phyloP scores from a whole-genome alignment of 2,888 invertebrate species.

The Drosophila demipolita region DNA sequence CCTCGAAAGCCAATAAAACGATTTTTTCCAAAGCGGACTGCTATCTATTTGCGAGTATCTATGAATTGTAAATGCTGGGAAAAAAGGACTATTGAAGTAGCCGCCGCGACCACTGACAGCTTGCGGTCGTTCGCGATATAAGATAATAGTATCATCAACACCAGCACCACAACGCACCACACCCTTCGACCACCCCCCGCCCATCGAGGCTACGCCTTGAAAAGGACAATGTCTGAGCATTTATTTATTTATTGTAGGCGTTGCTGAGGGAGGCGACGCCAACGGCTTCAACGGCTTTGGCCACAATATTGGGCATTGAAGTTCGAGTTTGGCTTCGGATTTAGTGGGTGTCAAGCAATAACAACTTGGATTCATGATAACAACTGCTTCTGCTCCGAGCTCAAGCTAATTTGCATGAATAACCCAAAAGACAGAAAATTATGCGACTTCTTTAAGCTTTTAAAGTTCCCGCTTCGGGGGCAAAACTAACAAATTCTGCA shows the following conservation, averaged over 20 bases:
- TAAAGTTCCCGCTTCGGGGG: constrained; percentile 29
- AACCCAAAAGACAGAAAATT: constrained; percentile 31
- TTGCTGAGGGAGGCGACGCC: constrained; percentile 47
- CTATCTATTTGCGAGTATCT: constrained; percentile 56
- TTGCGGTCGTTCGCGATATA: constrained; percentile 70
- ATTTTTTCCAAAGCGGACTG: constrained; percentile 67
- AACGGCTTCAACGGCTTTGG: constrained; percentile 56
- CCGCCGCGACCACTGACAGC: constrained; percentile 66
- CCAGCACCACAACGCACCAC: constrained; percentile 44
- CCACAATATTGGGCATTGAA: constrained; percentile 36
- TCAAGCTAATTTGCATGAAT: constrained; percentile 79
- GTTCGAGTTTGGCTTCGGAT: constrained; percentile 28
- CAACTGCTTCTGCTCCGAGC: constrained; percentile 64
- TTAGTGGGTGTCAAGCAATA: constrained; percentile 56
- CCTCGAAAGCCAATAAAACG: constrained; percentile 84
- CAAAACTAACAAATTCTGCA: constrained; percentile 67
- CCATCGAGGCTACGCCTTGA: constrained; percentile 36
- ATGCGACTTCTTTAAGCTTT: constrained; percentile 60
- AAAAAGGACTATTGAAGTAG: constrained; percentile 74
- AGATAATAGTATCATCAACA: constrained; percentile 85
- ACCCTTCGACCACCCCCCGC: neutral
- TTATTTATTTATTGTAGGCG: constrained; percentile 65
- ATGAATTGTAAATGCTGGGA: constrained; percentile 72
- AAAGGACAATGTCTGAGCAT: constrained; percentile 65
- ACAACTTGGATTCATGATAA: constrained; percentile 73